These are phyloP conservation scores for Rhagonycha lutea DNA, from an alignment of 2,888 invertebrate species.

Conservation along the genomic window DNA sequence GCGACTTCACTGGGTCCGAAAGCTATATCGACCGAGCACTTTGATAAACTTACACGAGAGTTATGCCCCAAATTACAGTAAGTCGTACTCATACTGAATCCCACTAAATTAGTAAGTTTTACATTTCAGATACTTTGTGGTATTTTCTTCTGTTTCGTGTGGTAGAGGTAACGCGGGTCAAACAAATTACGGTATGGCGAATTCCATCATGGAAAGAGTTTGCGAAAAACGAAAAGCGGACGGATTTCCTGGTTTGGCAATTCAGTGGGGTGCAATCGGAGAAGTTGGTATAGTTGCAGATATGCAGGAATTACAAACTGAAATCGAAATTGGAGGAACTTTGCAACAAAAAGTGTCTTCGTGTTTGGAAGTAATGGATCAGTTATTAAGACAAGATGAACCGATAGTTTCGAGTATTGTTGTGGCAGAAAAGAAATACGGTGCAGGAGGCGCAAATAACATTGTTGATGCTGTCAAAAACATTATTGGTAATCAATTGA, in stretches of 20 bases:
- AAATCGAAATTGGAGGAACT: conserved; percentile 61
- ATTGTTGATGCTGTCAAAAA: conserved; percentile 75
- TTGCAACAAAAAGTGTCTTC: conserved; percentile 69
- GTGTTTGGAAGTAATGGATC: conserved; percentile 66
- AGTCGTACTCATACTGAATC: not conserved
- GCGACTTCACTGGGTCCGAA: conserved; percentile 74
- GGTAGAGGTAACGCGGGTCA: conserved; percentile 92
- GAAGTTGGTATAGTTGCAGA: conserved; percentile 77
- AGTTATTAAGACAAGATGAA: conserved; percentile 68
- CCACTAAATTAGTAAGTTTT: not conserved
- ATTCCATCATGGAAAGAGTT: conserved; percentile 88
- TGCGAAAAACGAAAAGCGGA: conserved; percentile 73
- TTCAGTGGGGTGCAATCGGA: conserved; percentile 93
- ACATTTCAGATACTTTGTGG: conserved; percentile 73
- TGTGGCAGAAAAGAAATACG: conserved; percentile 79
- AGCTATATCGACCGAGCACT: conserved; percentile 75
- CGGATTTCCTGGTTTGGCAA: conserved; percentile 78
- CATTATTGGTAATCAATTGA: conserved; percentile 53
- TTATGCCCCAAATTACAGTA: conserved; percentile 59
- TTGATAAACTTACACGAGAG: conserved; percentile 70
- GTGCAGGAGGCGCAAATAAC: conserved; percentile 64
- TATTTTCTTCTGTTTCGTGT: conserved; percentile 90
- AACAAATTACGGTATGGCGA: conserved; percentile 88
- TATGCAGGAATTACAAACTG: conserved; percentile 27
- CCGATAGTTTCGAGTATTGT: conserved; percentile 83